Conservation (phyloP, 2,113 vertebrate species). For the Echinops telfairi region DNA sequence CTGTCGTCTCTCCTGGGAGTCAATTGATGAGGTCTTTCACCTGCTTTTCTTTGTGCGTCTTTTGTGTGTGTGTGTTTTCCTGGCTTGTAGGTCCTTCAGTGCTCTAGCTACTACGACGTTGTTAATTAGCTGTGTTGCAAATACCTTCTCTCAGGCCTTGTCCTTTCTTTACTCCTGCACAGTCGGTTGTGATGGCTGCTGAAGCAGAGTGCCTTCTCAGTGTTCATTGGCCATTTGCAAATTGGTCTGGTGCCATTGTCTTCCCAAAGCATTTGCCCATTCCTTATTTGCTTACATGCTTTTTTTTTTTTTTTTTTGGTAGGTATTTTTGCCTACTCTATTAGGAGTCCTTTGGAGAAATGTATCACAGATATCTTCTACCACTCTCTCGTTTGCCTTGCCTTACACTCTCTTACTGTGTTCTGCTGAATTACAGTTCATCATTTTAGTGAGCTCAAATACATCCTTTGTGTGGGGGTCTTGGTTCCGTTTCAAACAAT, state of each 20-base stretch:
- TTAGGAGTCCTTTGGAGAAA: background rate
- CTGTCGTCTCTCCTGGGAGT: slow-evolving; percentile 19
- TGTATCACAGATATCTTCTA: background rate
- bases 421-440: background rate
- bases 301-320: no score
- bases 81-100: slow-evolving; percentile 15
- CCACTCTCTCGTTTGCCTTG: background rate
- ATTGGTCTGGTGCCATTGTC: background rate
- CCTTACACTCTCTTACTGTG: background rate
- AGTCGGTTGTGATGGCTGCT: slow-evolving; percentile 6
- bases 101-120: background rate
- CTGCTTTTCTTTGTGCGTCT: background rate
- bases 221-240: slow-evolving; percentile 29
- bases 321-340: background rate
- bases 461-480: slow-evolving; percentile 1
- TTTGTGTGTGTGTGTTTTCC: slow-evolving; percentile 50
- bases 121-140: background rate
- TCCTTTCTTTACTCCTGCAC: background rate
- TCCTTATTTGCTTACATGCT: no score
- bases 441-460: slow-evolving; percentile 4
- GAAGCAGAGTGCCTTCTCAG: background rate
- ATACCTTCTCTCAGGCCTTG: background rate
- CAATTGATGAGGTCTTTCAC: slow-evolving; percentile 20
- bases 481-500: slow-evolving; percentile 24
- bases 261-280: background rate